A percentile compares a stretch with the other conserved stretches of the same genome.
These are phyloP conservation scores for Pentalonia nigronervosa DNA, from an alignment of 1,140 invertebrate genomes.

Conservation along the genomic window DNA sequence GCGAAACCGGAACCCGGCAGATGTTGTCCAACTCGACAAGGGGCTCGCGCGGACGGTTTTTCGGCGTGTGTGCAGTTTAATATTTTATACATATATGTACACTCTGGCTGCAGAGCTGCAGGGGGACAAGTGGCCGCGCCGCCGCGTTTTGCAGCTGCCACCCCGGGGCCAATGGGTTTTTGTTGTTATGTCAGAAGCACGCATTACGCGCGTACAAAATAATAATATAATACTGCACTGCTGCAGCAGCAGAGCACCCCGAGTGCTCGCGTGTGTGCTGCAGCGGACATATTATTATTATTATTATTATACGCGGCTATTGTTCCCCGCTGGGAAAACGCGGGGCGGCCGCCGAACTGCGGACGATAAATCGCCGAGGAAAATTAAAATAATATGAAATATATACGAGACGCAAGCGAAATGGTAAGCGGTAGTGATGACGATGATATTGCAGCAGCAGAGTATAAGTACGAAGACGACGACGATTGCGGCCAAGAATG, in stretches of 20 bases:
- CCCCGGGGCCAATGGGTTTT: slow-evolving; percentile 51
- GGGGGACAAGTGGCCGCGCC: slow-evolving; percentile 46
- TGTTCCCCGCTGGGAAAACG: slow-evolving; percentile 53
- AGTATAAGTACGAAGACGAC: not conserved
- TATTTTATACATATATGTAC: too few species aligned
- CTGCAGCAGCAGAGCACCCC: not conserved
- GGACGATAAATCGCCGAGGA: not conserved
- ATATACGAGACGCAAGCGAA: not conserved
- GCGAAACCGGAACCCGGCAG: slow-evolving; percentile 55
- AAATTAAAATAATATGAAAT: not conserved
- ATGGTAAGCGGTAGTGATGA: not conserved
- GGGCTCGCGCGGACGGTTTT: slow-evolving; percentile 34
- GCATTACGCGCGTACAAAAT: too few species aligned
- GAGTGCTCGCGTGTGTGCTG: not conserved
- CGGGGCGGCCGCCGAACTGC: not conserved
- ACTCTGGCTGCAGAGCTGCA: not conserved
- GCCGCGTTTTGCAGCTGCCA: slow-evolving; percentile 55
- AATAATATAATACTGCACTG: not conserved
- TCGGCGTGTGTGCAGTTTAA: not conserved
- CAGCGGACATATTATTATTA: not conserved
- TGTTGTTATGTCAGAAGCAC: slow-evolving; percentile 50
- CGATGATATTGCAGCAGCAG: not conserved
- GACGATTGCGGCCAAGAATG: slow-evolving; percentile 11
- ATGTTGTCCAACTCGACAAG: slow-evolving; percentile 22
- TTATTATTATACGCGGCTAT: not conserved